These are phyloP conservation scores for Holacanthus passer DNA, from an alignment of 2,113 vertebrate species.

Conservation along the genomic window DNA sequence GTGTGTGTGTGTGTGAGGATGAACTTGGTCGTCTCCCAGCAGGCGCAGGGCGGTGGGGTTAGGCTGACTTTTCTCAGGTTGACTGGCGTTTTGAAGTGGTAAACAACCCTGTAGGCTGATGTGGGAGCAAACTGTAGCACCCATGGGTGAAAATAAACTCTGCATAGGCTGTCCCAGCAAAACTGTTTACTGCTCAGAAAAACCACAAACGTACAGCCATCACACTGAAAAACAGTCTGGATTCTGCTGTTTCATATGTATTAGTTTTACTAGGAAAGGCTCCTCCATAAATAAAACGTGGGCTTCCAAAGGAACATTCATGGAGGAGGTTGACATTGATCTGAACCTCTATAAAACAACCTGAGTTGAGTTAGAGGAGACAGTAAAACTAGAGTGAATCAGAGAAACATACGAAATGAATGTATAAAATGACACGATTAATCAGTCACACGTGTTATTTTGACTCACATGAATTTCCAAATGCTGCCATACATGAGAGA, in stretches of 20 bases:
- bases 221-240: not conserved
- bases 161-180: not conserved
- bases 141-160: constrained; percentile 31
- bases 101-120: constrained; percentile 58
- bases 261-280: not conserved
- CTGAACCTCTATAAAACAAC: not conserved
- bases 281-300: constrained; percentile 3
- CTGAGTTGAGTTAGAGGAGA: not conserved
- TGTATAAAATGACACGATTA: not conserved
- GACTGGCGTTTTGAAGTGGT: constrained; percentile 51
- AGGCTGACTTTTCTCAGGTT: constrained; percentile 33
- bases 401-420: not conserved
- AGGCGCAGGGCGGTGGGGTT: constrained; percentile 10
- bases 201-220: not conserved
- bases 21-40: constrained; percentile 33
- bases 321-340: not conserved
- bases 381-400: too few relatives aligned
- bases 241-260: not conserved
- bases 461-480: not conserved
- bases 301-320: not conserved
- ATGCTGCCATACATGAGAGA: not conserved
- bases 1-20: constrained; percentile 4
- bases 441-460: too few relatives aligned
- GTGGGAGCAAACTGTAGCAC: constrained; percentile 34
- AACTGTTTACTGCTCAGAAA: not conserved